Conservation (phyloP, 1,140 invertebrate species). For the Hyposmocoma kahamanoa region DNA sequence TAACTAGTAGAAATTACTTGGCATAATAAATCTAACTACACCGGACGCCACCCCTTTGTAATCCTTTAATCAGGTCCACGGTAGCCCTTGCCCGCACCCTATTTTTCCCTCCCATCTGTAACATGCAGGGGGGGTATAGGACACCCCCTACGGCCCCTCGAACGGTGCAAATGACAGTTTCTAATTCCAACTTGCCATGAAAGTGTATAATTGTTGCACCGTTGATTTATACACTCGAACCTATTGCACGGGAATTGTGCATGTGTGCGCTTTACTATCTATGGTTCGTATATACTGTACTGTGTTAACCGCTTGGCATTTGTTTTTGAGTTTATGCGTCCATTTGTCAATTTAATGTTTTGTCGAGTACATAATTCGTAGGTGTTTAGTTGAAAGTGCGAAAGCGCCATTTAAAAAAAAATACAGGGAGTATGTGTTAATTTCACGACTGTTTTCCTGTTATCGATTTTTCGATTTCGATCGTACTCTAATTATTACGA, state of each 20-base stretch:
- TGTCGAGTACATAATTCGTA: neutral
- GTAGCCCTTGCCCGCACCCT: conserved; percentile 63
- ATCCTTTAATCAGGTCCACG: conserved; percentile 70
- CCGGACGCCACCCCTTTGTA: conserved; percentile 61
- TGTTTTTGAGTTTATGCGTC: conserved; percentile 27
- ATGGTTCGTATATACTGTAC: conserved; percentile 17
- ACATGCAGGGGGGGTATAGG: conserved; percentile 1
- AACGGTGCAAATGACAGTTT: conserved; percentile 75
- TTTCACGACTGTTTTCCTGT: too few relatives aligned
- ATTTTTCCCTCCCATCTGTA: conserved; percentile 63
- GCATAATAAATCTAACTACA: conserved; percentile 69
- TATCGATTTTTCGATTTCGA: too few relatives aligned
- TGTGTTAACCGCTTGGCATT: conserved; percentile 15
- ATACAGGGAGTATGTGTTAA: too few relatives aligned
- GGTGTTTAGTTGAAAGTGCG: too few relatives aligned
- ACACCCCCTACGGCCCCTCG: conserved; percentile 32
- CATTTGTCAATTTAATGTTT: conserved; percentile 38
- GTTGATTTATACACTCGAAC: conserved; percentile 68
- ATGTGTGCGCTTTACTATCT: conserved; percentile 29
- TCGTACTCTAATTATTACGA: too few relatives aligned
- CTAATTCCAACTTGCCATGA: conserved; percentile 74
- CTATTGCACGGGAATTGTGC: conserved; percentile 35
- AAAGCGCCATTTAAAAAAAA: too few relatives aligned
- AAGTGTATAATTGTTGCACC: conserved; percentile 72
- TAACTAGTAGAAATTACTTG: conserved; percentile 67